Evolutionary conservation across 2,797 vertebrate genomes (phyloP).

Genomic region (Platyrinchus mystaceus): DNA sequence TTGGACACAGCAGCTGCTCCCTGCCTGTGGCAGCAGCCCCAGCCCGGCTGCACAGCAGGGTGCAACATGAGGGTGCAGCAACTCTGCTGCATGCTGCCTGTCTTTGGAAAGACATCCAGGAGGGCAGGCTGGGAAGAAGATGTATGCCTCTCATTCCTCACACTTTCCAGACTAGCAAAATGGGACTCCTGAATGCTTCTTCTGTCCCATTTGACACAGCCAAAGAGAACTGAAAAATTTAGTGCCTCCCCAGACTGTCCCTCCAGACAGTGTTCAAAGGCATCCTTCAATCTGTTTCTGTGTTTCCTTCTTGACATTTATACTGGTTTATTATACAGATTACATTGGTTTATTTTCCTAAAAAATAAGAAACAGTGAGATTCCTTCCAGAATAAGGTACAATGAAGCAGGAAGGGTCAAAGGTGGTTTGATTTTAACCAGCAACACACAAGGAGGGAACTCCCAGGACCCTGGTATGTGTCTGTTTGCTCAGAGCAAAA

Average conservation of each 20-base stretch:
- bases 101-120: neutral
- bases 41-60: neutral
- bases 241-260: neutral
- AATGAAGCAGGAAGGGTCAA: neutral
- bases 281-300: neutral
- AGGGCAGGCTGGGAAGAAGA: neutral
- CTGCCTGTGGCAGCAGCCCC: neutral
- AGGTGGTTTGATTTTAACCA: neutral
- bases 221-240: neutral
- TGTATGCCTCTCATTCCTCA: neutral
- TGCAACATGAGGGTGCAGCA: fast-evolving
- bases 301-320: neutral
- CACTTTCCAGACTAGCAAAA: neutral
- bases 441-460: neutral
- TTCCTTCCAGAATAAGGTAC: neutral
- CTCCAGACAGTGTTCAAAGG: neutral
- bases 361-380: neutral
- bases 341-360: neutral
- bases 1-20: fast-evolving
- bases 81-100: fast-evolving
- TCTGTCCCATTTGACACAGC: neutral
- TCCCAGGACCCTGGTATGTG: neutral
- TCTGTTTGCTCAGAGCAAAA: neutral
- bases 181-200: neutral
- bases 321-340: neutral